These are phyloP conservation scores for Acanthurus lineatus DNA, from an alignment of 2,797 vertebrate species.

Conservation along the genomic window DNA sequence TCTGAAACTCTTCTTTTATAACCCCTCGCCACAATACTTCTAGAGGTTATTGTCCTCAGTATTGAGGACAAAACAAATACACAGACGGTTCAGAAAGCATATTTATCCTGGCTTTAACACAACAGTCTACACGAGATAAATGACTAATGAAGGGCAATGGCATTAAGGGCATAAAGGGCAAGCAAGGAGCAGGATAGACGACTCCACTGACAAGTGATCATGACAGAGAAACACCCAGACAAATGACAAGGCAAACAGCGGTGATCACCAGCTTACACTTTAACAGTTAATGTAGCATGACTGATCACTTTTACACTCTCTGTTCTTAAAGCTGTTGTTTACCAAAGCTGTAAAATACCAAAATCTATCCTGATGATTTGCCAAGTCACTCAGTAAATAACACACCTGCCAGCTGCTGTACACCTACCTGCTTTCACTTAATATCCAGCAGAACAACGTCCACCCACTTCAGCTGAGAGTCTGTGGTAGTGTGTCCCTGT, in stretches of 20 bases:
- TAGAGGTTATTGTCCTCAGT: conserved; percentile 39
- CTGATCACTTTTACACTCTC: conserved; percentile 15
- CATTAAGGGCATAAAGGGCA: conserved; percentile 36
- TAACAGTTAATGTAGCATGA: conserved; percentile 23
- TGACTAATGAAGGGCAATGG: conserved; percentile 60
- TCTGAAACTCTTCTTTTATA: conserved; percentile 33
- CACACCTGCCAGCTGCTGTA: not conserved
- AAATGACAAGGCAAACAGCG: conserved; percentile 63
- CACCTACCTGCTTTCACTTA: conserved; percentile 68
- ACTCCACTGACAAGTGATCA: conserved; percentile 25
- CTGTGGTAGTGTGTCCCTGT: conserved; percentile 9
- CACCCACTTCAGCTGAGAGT: conserved; percentile 20
- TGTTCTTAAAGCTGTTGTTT: not conserved
- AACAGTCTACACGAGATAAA: conserved; percentile 50
- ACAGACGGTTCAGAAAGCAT: conserved; percentile 37
- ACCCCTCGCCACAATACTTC: conserved; percentile 17
- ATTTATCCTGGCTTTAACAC: conserved; percentile 63
- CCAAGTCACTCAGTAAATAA: conserved; percentile 5
- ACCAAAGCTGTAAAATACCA: not conserved
- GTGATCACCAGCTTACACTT: conserved; percentile 15
- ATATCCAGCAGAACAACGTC: conserved; percentile 43
- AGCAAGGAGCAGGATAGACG: conserved; percentile 32
- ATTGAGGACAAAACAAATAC: conserved; percentile 45
- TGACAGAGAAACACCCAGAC: conserved; percentile 52
- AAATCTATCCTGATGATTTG: not conserved